phyloP scores from a whole-genome alignment of 2,113 vertebrate species.

The Orthonyx spaldingii region DNA sequence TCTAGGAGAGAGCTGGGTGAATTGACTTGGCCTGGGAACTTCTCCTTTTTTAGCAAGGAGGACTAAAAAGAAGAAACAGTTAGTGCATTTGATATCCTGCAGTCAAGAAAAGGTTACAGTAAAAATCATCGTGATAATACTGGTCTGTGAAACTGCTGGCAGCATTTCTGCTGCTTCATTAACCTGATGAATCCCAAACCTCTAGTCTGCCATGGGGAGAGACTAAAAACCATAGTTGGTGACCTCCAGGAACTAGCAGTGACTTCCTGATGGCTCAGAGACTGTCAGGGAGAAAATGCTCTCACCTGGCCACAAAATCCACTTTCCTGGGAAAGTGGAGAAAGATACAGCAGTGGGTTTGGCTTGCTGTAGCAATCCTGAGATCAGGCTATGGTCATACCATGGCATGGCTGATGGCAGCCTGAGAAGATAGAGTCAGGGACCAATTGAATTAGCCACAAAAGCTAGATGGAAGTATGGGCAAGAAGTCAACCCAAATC shows the following conservation, averaged over 20 bases:
- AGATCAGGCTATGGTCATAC: background rate
- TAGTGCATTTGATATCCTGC: background rate
- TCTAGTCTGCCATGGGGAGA: background rate
- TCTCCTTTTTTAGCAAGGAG: background rate
- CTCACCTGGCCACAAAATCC: background rate
- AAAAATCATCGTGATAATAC: background rate
- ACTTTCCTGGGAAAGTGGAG: background rate
- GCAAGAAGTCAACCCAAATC: background rate
- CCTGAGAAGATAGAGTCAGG: background rate
- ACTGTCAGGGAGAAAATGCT: background rate
- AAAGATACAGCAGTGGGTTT: background rate
- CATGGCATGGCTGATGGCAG: accelerated
- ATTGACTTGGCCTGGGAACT: background rate
- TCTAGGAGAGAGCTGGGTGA: background rate
- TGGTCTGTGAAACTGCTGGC: background rate
- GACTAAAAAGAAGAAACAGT: background rate
- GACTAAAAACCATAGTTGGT: background rate
- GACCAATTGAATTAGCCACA: background rate
- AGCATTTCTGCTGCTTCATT: background rate
- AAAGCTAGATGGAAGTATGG: background rate
- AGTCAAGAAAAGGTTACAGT: background rate
- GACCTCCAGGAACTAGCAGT: background rate
- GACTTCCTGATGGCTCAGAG: background rate
- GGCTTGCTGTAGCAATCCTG: background rate
- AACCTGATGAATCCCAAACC: background rate